Evolutionary conservation across 2,888 invertebrate genomes (phyloP), one percentile per base, ranked within the genome.

Genomic region (Andrena minutula): DNA sequence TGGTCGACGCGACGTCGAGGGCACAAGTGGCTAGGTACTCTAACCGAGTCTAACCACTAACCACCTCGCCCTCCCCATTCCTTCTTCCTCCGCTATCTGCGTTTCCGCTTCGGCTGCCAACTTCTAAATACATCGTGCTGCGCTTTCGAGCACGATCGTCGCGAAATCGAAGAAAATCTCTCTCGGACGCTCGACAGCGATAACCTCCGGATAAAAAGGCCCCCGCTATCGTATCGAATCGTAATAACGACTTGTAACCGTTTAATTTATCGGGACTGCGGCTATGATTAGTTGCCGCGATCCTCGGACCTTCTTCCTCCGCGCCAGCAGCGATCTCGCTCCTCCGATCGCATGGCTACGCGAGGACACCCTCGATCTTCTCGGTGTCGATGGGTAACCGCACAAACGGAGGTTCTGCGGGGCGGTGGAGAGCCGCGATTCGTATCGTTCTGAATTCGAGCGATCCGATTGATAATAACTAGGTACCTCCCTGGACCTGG

Each of bases 11-110:
- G 79, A 83, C 83, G 83, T 75, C 74, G 83, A 70, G 68, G 73
- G 75, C 86, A 69, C 84, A 76, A 83, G 84, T 85, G 77, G 77
- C 58, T 64, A 49, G 56, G 23, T 69, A 72, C 84, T 76, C 32
- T 32, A 23, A 20, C 51, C 20, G 51, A 51, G 51, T 12, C 41
- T 41, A 41, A 41, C 53, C 53, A 20, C 20, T 53, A n/a, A 53
- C 53, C 23, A 56, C 56, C 56, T 56, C 10, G 20, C 56, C 23
- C 56, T 26, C 10, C 26, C 41, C 41, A 16, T 16, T 16, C 26
- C 28, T 28, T 35, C 32, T 23, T 41, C 23, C 41, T 12, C 41
- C n/a, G n/a, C 23, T 23, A 51, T 8, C 32, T 0, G 16, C 23
- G 12, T 16, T 23, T 20, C 35, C 41, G 47, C 26, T 16, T 28